Evolutionary conservation across 2,888 invertebrate species (phyloP), one percentile per base, ranked within the genome.

Genomic region (Panzeria rudis): DNA sequence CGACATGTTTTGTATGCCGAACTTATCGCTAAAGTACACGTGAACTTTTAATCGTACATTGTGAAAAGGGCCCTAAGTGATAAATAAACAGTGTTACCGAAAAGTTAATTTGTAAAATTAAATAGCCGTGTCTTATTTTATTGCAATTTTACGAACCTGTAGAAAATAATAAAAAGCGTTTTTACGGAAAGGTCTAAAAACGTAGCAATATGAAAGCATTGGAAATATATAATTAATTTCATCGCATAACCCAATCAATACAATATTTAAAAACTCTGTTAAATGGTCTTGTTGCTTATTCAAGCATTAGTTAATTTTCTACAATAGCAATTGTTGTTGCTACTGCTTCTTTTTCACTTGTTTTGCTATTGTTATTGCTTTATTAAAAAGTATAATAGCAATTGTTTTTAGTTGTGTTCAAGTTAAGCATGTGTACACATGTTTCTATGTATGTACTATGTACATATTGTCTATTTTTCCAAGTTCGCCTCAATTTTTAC

Each of bases 251-350:
- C 6, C 0, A 56, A 54, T 20, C 29, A 66, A 6, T 38, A 25
- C 35, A 68, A 25, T 77, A 44, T 59, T 68, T 77, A 25, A 77
- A 35, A 1, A n/a, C 41, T 44, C 50, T 69, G 78, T 25, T 47
- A 47, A 69, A 68, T 73, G 83, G 29, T 73, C 78, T 78, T 69
- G 56, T 68, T 83, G 73, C 29, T 73, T 69, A 83, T 73, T 83
- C 73, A 78, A 83, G 83, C 78, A 52, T 73, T 68, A 35, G 47
- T 76, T 77, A 52, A 23, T 71, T 66, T 66, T 20, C 20, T 25
- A 44, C 32, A 66, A 17, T 23, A 73, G 50, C 23, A 50, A 76
- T 17, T 75, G 25, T 44, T 64, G 25, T 72, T 78, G 35, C 25
- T 71, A 25, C 13, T 64, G 13, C 13, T 73, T 54, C 44, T 52